These are phyloP conservation scores for Coecobrya sp. DNA, from an alignment of 2,888 invertebrate species.

Conservation along the genomic window DNA sequence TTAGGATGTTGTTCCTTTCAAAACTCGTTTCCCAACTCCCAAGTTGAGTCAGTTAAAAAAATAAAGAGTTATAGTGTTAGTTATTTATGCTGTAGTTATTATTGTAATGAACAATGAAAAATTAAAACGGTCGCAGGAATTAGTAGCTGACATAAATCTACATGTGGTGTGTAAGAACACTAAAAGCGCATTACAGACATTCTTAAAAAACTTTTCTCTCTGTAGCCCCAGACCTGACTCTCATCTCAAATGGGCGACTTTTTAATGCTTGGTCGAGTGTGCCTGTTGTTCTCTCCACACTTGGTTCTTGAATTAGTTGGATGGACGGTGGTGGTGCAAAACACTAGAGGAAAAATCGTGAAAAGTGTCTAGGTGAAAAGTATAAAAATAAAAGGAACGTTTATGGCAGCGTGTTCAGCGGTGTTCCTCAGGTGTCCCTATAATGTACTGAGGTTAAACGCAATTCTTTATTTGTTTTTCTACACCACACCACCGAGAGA, in stretches of 20 bases:
- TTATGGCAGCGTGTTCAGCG: constrained; percentile 30
- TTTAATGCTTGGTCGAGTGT: constrained; percentile 34
- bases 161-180: constrained; percentile 23
- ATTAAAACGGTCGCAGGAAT: constrained; percentile 54
- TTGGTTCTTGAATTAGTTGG: background rate
- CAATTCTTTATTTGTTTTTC: constrained; percentile 77
- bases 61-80: constrained; percentile 20
- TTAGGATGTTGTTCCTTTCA: constrained; percentile 5
- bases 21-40: constrained; percentile 42
- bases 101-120: constrained; percentile 57
- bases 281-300: background rate
- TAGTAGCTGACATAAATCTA: constrained; percentile 58
- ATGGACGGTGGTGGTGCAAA: constrained; percentile 11
- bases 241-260: background rate
- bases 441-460: constrained; percentile 60
- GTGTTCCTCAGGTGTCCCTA: constrained; percentile 73
- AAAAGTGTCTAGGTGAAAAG: constrained; percentile 39
- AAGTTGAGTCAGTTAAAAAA: constrained; percentile 29
- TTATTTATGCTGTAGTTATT: constrained; percentile 52
- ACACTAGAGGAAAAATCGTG: background rate
- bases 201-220: background rate
- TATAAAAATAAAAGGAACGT: background rate
- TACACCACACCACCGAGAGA: constrained; percentile 42
- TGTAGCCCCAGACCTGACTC: background rate
- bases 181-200: background rate